These are phyloP conservation scores for Syngnathus scovelli DNA, from an alignment of 2,113 vertebrate species.

Conservation along the genomic window DNA sequence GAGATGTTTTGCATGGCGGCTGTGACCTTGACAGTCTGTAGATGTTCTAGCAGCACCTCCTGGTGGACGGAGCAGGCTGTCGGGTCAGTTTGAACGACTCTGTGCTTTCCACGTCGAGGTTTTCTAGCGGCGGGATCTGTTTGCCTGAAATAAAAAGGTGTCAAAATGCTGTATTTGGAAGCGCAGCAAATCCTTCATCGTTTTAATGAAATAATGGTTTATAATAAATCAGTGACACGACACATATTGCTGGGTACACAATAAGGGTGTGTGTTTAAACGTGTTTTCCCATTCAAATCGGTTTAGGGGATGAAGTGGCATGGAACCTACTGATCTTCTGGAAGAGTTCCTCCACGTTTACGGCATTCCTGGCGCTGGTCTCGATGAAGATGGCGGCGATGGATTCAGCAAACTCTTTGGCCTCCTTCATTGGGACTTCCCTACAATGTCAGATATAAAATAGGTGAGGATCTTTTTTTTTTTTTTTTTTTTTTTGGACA, in stretches of 20 bases:
- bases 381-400: constrained; percentile 96
- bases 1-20: neutral
- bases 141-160: constrained; percentile 72
- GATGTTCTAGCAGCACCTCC: constrained; percentile 83
- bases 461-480: neutral
- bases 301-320: neutral
- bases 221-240: neutral
- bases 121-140: constrained; percentile 89
- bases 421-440: constrained; percentile 93
- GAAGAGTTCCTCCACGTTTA: constrained; percentile 96
- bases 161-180: neutral
- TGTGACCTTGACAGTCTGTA: neutral
- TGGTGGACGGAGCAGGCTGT: constrained; percentile 63
- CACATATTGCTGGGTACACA: neutral
- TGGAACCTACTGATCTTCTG: constrained; percentile 92
- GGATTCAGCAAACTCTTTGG: constrained; percentile 93
- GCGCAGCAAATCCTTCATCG: neutral
- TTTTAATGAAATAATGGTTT: neutral
- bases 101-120: constrained; percentile 80
- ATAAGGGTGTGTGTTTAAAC: neutral
- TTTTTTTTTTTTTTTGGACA: neutral
- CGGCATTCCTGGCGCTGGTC: constrained; percentile 93
- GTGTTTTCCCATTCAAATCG: neutral
- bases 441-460: constrained; percentile 60
- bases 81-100: constrained; percentile 83